phyloP scores from a whole-genome alignment of 1,140 invertebrate genomes.

The Platyscapa corneri region DNA sequence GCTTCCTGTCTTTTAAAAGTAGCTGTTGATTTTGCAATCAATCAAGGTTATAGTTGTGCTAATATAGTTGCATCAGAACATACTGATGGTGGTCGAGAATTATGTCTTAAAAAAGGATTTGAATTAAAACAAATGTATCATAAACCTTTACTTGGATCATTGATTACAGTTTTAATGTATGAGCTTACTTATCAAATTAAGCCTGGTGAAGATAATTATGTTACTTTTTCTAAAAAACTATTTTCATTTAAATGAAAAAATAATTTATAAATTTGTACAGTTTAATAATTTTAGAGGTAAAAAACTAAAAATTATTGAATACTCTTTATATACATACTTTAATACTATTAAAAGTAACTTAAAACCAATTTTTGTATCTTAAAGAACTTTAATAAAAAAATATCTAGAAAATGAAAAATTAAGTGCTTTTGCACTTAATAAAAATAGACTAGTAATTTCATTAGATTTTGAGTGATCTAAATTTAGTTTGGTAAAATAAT shows the following conservation, averaged over 20 bases:
- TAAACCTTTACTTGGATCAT: slow-evolving; percentile 69
- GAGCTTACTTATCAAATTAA: slow-evolving; percentile 70
- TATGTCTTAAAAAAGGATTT: slow-evolving; percentile 76
- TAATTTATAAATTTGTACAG: background rate
- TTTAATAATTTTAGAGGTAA: background rate
- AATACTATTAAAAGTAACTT: background rate
- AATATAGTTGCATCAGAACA: slow-evolving; percentile 75
- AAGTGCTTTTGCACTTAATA: too few species aligned
- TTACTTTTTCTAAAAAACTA: slow-evolving; percentile 19
- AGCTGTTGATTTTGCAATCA: slow-evolving; percentile 73
- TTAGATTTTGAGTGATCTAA: too few species aligned
- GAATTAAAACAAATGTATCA: slow-evolving; percentile 76
- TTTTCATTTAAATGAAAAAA: slow-evolving; percentile 32
- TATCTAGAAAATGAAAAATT: background rate
- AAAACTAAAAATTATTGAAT: background rate
- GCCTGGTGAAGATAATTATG: slow-evolving; percentile 57
- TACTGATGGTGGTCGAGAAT: slow-evolving; percentile 71
- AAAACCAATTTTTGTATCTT: slow-evolving; percentile 23
- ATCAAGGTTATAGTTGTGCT: slow-evolving; percentile 72
- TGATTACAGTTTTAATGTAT: slow-evolving; percentile 73
- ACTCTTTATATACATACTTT: too few species aligned
- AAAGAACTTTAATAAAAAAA: slow-evolving; percentile 4
- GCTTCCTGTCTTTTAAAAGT: slow-evolving; percentile 70
- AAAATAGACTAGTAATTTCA: too few species aligned
- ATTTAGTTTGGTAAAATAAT: too few species aligned